Percentiles rank a stretch among this genome's conserved stretches.
Conservation (phyloP, 2,113 vertebrate species). For the Phaethornis superciliosus region DNA sequence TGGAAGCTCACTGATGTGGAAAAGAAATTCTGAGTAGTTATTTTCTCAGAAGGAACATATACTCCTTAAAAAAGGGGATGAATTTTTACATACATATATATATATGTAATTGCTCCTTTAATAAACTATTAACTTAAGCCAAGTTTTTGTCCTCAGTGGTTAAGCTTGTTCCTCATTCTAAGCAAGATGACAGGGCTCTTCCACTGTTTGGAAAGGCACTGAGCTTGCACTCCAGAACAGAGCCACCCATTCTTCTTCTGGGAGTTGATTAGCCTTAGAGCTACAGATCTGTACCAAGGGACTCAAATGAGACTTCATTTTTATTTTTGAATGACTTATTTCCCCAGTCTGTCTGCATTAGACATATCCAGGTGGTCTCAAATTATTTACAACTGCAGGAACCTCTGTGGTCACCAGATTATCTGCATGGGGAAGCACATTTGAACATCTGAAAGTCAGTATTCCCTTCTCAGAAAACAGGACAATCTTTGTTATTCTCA, state of each 20-base stretch:
- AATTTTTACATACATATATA: not conserved
- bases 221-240: slow-evolving; percentile 42
- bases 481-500: slow-evolving; percentile 33
- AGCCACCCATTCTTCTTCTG: slow-evolving; percentile 46
- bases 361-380: slow-evolving; percentile 57
- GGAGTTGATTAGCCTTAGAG: slow-evolving; percentile 44
- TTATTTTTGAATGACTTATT: slow-evolving; percentile 44
- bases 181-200: slow-evolving; percentile 11
- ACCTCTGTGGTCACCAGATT: slow-evolving; percentile 51
- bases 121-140: slow-evolving; percentile 37
- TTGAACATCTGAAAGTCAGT: slow-evolving; percentile 15
- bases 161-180: slow-evolving; percentile 31
- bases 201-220: slow-evolving; percentile 22
- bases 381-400: slow-evolving; percentile 59
- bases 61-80: not conserved
- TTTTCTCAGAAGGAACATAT: not conserved
- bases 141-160: not conserved
- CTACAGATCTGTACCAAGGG: not conserved
- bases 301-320: not conserved
- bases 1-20: not conserved
- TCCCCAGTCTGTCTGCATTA: slow-evolving; percentile 37
- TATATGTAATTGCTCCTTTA: not conserved
- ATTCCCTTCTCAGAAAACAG: slow-evolving; percentile 51
- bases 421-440: slow-evolving; percentile 49
- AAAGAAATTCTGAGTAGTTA: not conserved